Evolutionary conservation across 2,797 vertebrate genomes (phyloP), one percentile per base, ranked within the genome.

Genomic region (Chromis chromis): DNA sequence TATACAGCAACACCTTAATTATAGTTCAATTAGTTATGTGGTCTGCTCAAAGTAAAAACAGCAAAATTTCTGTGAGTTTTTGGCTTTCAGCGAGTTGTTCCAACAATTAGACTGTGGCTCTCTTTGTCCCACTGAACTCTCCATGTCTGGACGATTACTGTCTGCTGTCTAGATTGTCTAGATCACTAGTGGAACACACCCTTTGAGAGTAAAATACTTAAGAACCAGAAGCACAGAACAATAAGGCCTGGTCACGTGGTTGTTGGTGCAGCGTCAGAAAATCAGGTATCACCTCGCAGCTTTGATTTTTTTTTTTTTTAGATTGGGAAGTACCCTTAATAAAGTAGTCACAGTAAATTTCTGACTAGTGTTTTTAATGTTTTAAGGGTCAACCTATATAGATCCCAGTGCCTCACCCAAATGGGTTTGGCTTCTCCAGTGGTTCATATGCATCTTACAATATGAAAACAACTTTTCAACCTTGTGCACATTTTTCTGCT

Each of bases 21-120:
- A n/a, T n/a, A 54, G 22, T 17, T 61, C 22, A 53, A 16, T 65
- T 60, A 42, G 39, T 70, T 70, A 59, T 60, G 24, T 22, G 13
- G 57, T 71, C 55, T 57, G 5, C 65, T 58, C 40, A 61, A 25
- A 70, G 53, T 53, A 13, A 74, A 70, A 76, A 74, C 49, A 31
- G 28, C 53, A 72, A 56, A 67, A 61, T 61, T 68, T 71, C 40
- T 80, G 31, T 31, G 46, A 62, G 48, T 65, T 25, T 46, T 78
- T 42, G 31, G 40, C 71, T 74, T 69, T 68, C 73, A 78, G 53
- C 63, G 50, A 44, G 62, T 75, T 81, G 64, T 81, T 69, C 65
- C 44, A 74, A 67, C 68, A 85, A 78, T 89, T 81, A 86, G 54
- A 75, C 40, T 58, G 60, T 52, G 52, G 19, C 66, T 78, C 52